Conservation (phyloP, 2,888 invertebrate genomes). For the Hybos culiciformis region DNA sequence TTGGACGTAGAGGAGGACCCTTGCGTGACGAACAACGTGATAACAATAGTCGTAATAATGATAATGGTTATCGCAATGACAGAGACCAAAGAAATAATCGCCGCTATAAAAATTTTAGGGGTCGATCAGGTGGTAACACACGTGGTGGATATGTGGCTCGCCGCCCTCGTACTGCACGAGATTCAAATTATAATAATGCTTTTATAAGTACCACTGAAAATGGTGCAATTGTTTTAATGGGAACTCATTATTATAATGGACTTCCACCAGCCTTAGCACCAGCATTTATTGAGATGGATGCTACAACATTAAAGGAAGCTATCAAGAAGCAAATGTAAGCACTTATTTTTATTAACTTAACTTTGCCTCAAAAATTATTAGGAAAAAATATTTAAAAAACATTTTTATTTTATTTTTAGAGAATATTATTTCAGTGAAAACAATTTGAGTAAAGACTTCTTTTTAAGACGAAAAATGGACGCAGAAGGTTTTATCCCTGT, state of each 20-base stretch:
- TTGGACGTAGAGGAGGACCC: slow-evolving; percentile 1
- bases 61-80: slow-evolving; percentile 16
- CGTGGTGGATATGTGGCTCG: slow-evolving; percentile 21
- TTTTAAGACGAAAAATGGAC: slow-evolving; percentile 93
- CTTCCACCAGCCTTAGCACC: slow-evolving; percentile 31
- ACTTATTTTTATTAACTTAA: neutral
- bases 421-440: slow-evolving; percentile 99
- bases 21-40: slow-evolving; percentile 26
- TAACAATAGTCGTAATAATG: slow-evolving; percentile 16
- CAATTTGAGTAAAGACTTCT: slow-evolving; percentile 90
- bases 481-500: slow-evolving; percentile 85
- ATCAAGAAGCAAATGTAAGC: slow-evolving; percentile 87
- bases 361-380: neutral
- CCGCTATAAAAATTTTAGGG: slow-evolving; percentile 32
- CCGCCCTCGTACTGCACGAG: slow-evolving; percentile 33
- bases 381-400: neutral
- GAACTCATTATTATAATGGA: slow-evolving; percentile 35
- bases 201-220: slow-evolving; percentile 29
- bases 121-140: slow-evolving; percentile 24
- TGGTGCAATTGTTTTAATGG: slow-evolving; percentile 31
- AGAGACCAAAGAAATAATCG: slow-evolving; percentile 26
- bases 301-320: slow-evolving; percentile 59
- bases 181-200: slow-evolving; percentile 28
- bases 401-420: slow-evolving; percentile 41
- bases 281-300: slow-evolving; percentile 32